Base-by-base conservation (phyloP, 2,113 vertebrate genomes). In the Aviceda subcristata region DNA sequence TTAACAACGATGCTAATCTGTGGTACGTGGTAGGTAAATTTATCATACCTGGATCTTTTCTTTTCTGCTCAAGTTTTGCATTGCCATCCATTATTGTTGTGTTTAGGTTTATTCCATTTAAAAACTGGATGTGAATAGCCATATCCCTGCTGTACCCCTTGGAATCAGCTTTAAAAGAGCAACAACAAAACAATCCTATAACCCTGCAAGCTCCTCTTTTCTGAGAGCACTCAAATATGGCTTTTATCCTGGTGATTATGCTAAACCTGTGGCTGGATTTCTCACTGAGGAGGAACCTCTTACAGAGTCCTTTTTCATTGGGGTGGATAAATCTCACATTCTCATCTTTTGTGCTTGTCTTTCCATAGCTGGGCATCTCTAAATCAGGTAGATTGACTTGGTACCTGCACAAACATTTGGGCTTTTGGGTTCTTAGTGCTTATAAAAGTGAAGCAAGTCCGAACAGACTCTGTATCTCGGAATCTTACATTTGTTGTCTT, bases 1-100 rank as follows among this genome's bases (percentile, higher is more conserved):
- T 77, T 80, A 62, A 46, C 10, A 67, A 15, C 0, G 0, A 9
- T 74, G 6, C 6, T 39, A 6, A 17, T 51, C 26, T 78, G 32
- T 75, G 2, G 1, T 50, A 5, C 16, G 39, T n/a, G 19, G 9
- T 38, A 67, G 29, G 38, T 48, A 63, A 74, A 75, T 81, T 38
- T 46, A 9, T 71, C 11, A 36, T 38, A 59, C 16, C 13, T 51
- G 24, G 15, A 51, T 66, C 41, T 92, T 82, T 63, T 36, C 7
- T 63, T 82, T 21, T 68, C 62, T 78, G 39, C 51, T 69, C 12
- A 73, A 32, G 24, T 79, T 94, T 90, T 78, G 13, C 39, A 19
- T 56, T 90, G 38, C n/a, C 24, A 18, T n/a, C 21, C 5, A 5
- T 87, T 59, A n/a, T 48, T 36, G 24, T 46, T 45, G 26, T 43